These are phyloP conservation scores for Mastomys coucha DNA, from an alignment of 2,113 vertebrate species.

Conservation along the genomic window DNA sequence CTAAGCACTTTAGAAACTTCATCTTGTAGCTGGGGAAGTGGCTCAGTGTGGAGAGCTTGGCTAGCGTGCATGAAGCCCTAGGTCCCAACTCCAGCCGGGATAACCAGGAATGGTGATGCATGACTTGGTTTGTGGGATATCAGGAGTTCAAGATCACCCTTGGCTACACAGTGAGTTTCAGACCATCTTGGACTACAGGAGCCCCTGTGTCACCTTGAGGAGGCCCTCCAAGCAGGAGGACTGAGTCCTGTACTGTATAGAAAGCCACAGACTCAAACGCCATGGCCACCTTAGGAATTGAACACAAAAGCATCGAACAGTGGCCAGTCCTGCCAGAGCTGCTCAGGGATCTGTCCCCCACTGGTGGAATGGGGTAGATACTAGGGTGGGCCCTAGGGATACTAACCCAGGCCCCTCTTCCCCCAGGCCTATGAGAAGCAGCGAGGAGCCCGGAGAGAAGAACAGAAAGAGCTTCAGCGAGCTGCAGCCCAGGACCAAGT, in stretches of 20 bases:
- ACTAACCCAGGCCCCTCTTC: background rate
- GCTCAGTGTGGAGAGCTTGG: too few species aligned
- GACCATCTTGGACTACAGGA: background rate
- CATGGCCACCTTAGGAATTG: background rate
- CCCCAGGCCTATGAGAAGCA: slow-evolving; percentile 93
- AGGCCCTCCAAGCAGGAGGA: background rate
- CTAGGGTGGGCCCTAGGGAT: background rate
- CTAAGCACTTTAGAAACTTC: background rate
- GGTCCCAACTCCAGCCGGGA: background rate
- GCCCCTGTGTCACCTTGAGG: background rate
- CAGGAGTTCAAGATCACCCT: background rate
- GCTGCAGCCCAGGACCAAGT: slow-evolving; percentile 90
- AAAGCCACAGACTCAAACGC: background rate
- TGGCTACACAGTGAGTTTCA: background rate
- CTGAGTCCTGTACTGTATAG: background rate
- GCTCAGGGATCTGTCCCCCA: too few species aligned
- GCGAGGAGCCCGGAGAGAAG: slow-evolving; percentile 88
- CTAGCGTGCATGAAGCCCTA: too few species aligned
- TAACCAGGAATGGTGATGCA: background rate
- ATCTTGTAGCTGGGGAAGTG: background rate
- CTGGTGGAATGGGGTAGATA: background rate
- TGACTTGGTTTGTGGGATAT: background rate
- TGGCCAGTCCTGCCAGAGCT: too few species aligned
- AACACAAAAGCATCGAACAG: background rate
- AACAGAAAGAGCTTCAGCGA: slow-evolving; percentile 88